Conservation (phyloP, 2,797 vertebrate genomes). For the Paratrypauchen microcephalus region DNA sequence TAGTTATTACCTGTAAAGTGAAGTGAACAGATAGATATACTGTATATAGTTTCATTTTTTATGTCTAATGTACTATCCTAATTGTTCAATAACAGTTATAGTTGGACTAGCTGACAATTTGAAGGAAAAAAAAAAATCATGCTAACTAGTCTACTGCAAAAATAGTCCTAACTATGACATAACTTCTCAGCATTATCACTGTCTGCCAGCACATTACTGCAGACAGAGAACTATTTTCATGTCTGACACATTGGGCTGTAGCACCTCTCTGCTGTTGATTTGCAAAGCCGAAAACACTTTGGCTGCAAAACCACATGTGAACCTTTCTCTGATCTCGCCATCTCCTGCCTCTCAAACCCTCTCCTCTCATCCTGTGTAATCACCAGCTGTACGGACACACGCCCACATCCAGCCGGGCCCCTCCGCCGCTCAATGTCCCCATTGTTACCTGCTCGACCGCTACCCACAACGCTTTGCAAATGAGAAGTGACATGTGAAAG, state of each 20-base stretch:
- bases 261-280: slow-evolving; percentile 35
- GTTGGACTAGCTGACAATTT: too few species aligned
- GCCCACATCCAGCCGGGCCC: not conserved
- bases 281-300: slow-evolving; percentile 54
- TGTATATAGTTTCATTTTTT: too few species aligned
- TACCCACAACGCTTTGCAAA: slow-evolving; percentile 59
- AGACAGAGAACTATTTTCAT: slow-evolving; percentile 23
- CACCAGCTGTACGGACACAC: slow-evolving; percentile 16
- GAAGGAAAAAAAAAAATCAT: too few species aligned
- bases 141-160: too few species aligned
- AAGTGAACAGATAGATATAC: too few species aligned
- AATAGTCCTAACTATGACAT: not conserved
- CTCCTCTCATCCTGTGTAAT: slow-evolving; percentile 57
- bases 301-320: slow-evolving; percentile 60
- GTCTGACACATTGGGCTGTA: slow-evolving; percentile 18
- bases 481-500: slow-evolving; percentile 77
- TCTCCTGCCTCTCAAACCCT: slow-evolving; percentile 53
- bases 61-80: too few species aligned
- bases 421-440: slow-evolving; percentile 57
- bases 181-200: too few species aligned
- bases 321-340: slow-evolving; percentile 55
- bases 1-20: too few species aligned
- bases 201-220: not conserved
- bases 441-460: slow-evolving; percentile 56
- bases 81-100: too few species aligned